Conservation (phyloP, 2,888 invertebrate species). For the Amphipoea oculea region DNA sequence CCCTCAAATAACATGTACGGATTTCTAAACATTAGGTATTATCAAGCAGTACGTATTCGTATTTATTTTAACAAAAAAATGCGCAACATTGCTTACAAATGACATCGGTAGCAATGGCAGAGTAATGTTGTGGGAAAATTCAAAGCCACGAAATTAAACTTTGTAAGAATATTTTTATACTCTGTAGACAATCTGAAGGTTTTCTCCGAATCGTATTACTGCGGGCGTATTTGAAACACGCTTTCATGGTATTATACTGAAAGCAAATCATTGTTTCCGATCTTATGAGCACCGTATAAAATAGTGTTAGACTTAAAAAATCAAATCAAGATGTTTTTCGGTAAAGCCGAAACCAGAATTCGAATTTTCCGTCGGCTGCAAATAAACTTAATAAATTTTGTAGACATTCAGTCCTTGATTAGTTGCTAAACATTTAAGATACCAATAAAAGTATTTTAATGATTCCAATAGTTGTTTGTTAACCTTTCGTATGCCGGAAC, state of each 20-base stretch:
- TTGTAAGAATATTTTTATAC: conserved; percentile 6
- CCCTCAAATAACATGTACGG: not conserved
- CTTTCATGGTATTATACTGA: conserved; percentile 41
- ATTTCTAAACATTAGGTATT: not conserved
- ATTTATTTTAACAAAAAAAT: not conserved
- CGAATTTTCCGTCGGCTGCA: not conserved
- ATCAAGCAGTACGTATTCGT: not conserved
- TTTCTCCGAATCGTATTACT: conserved; percentile 42
- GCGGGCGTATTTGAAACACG: conserved; percentile 44
- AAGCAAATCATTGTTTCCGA: conserved; percentile 61
- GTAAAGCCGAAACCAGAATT: conserved; percentile 11
- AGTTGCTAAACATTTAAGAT: not conserved
- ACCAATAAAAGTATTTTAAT: not conserved
- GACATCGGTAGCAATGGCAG: not conserved
- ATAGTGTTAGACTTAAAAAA: conserved; percentile 24
- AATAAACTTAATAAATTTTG: not conserved
- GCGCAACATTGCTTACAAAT: not conserved
- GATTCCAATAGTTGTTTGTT: not conserved
- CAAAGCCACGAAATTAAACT: conserved; percentile 16
- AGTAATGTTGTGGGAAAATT: conserved; percentile 3
- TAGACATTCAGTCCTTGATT: not conserved
- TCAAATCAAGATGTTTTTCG: not conserved
- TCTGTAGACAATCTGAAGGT: conserved; percentile 14
- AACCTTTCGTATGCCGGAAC: too few relatives aligned
- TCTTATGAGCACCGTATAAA: conserved; percentile 41